These are phyloP conservation scores for Phrynocephalus guinanensis DNA, from an alignment of 2,797 vertebrate genomes.

Conservation along the genomic window DNA sequence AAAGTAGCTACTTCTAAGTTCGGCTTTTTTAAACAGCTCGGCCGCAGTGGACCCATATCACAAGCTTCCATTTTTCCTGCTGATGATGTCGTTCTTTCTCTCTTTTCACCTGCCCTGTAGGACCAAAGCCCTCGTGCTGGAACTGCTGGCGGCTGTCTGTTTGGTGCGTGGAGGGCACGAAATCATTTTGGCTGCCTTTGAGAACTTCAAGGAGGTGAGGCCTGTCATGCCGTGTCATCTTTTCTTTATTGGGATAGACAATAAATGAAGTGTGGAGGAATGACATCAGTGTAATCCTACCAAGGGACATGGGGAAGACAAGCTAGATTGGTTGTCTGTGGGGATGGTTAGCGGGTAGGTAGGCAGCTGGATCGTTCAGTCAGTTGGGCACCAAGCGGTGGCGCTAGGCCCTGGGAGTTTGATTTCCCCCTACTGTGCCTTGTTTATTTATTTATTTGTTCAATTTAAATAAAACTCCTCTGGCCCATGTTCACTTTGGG, in stretches of 20 bases:
- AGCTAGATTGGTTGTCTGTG: background rate
- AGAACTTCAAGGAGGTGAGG: slow-evolving; percentile 98
- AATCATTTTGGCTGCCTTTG: slow-evolving; percentile 97
- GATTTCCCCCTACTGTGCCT: no score
- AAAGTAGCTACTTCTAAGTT: background rate
- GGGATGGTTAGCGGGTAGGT: background rate
- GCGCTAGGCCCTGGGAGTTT: no score
- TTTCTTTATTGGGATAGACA: background rate
- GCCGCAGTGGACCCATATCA: no score
- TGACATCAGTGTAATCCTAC: background rate
- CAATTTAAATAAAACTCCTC: no score
- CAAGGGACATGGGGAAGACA: background rate
- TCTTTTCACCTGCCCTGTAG: slow-evolving; percentile 69
- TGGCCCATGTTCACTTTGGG: no score
- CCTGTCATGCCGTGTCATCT: background rate
- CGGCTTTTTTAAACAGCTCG: no score
- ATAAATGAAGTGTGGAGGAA: background rate
- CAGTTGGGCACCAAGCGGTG: background rate
- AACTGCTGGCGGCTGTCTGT: slow-evolving; percentile 95
- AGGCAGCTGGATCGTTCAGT: no score
- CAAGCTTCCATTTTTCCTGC: background rate
- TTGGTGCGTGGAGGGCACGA: slow-evolving; percentile 95
- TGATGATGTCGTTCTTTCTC: slow-evolving; percentile 41
- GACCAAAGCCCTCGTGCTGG: slow-evolving; percentile 95
- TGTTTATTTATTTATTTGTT: no score